Conservation (phyloP, 2,113 vertebrate genomes). For the Mesitornis unicolor region DNA sequence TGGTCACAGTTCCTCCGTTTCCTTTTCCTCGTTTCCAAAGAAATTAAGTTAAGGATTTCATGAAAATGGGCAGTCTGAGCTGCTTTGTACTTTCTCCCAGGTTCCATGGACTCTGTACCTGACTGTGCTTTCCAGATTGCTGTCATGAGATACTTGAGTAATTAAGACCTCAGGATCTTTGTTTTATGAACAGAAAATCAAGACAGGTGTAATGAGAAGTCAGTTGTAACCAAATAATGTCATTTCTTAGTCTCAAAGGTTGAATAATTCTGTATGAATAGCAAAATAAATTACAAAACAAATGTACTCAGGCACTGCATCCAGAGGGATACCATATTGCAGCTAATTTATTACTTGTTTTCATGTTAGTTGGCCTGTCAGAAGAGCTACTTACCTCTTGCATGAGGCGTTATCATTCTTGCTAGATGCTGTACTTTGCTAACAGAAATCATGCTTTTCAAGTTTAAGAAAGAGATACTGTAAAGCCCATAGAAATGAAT, state of each 20-base stretch:
- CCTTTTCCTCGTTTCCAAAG: background rate
- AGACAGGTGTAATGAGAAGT: background rate
- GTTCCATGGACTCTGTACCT: background rate
- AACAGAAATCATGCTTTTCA: background rate
- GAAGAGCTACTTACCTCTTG: background rate
- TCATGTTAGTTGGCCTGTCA: background rate
- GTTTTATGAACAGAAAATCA: background rate
- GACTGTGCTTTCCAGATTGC: background rate
- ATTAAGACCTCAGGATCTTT: background rate
- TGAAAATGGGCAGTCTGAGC: background rate
- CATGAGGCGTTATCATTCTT: background rate
- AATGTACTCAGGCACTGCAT: background rate
- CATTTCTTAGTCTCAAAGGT: background rate
- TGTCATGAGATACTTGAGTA: background rate
- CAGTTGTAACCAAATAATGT: background rate
- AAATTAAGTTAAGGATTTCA: background rate
- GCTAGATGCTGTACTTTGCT: background rate
- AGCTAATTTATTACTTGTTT: constrained; percentile 11
- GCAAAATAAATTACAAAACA: constrained; percentile 11
- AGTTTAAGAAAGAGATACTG: background rate
- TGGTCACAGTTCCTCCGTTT: too few species aligned
- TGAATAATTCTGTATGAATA: background rate
- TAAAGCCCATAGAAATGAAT: background rate
- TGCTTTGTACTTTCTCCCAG: background rate
- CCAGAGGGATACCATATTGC: background rate